Base-by-base conservation (phyloP, 2,113 vertebrate genomes). In the Arvicanthis niloticus region DNA sequence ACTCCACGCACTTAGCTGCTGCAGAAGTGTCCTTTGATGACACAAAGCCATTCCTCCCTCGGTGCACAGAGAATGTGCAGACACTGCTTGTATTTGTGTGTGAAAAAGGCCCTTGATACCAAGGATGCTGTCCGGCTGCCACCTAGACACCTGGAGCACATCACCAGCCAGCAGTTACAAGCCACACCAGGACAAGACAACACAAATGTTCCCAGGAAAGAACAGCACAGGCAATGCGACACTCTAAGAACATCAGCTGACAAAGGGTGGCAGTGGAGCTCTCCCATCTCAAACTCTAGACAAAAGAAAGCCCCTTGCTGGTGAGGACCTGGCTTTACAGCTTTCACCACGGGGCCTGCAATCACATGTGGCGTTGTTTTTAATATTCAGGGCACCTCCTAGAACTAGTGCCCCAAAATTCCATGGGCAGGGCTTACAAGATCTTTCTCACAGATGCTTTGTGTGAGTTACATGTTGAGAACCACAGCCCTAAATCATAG, bases 381-480 rank as follows among this genome's bases (percentile, higher is more conserved):
- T 31, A 67, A 96, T 11, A 40, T 24, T 31, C 19, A 76, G 2
- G 11, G 13, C 24, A 45, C 84, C 62, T 58, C 81, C 60, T 6
- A 77, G 80, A 89, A 75, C 67, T 48, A 8, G 12, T 53, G 45
- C 53, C 65, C 56, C 72, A 31, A 56, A 89, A 80, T 88, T 76
- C 53, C 76, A 81, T 26, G n/a, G 37, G 3, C 21, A 31, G 8
- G 12, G 5, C 37, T 80, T 85, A 48, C 26, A 45, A 45, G n/a
- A 62, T 85, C 58, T 60, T 92, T 92, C 73, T 87, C 42, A 26
- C 9, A 26, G 37, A 67, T 53, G n/a, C 58, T 4, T 68, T n/a
- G 31, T 5, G 17, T 37, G 77, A n/a, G 94, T 37, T 56, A 92
- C 65, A 76, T 34, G 21, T 21, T 89, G 73, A 98, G 70, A 89